Percentiles rank a stretch among this genome's conserved stretches.
These are phyloP conservation scores for Seriola aureovittata DNA, from an alignment of 2,113 vertebrate species.

Conservation along the genomic window DNA sequence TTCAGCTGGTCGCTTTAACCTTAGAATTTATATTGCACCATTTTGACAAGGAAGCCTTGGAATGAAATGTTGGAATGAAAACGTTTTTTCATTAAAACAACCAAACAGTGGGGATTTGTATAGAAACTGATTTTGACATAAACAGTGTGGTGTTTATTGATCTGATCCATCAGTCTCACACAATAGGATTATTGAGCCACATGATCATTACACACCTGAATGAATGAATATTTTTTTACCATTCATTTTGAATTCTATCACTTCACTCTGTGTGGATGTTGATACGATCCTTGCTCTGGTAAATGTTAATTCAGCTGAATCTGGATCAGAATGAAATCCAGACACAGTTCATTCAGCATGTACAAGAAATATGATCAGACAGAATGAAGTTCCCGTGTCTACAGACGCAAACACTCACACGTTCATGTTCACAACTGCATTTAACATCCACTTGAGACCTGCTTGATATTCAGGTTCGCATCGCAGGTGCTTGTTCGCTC, in stretches of 20 bases:
- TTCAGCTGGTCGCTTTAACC: neutral
- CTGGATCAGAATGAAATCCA: conserved; percentile 12
- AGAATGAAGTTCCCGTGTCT: conserved; percentile 5
- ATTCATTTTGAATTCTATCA: neutral
- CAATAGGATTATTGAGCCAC: neutral
- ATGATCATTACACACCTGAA: neutral
- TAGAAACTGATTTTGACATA: neutral
- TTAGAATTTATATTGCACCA: neutral
- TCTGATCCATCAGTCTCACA: neutral
- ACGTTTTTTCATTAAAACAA: conserved; percentile 35
- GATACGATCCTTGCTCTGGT: neutral
- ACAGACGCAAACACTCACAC: neutral
- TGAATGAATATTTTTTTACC: neutral
- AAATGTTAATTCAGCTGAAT: conserved; percentile 15
- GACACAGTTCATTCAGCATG: conserved; percentile 27
- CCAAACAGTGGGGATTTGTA: neutral
- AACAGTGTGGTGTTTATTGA: neutral
- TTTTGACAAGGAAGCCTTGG: neutral
- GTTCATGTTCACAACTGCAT: conserved; percentile 13
- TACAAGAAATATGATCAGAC: conserved; percentile 37
- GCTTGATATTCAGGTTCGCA: conserved; percentile 56
- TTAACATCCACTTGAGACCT: conserved; percentile 26
- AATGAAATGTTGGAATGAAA: conserved; percentile 24
- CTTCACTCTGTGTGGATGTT: neutral
- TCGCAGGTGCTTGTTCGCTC: conserved; percentile 12